Evolutionary conservation across 2,888 invertebrate species (phyloP), one percentile per base, ranked within the genome.

Genomic region (Protonemura montana): DNA sequence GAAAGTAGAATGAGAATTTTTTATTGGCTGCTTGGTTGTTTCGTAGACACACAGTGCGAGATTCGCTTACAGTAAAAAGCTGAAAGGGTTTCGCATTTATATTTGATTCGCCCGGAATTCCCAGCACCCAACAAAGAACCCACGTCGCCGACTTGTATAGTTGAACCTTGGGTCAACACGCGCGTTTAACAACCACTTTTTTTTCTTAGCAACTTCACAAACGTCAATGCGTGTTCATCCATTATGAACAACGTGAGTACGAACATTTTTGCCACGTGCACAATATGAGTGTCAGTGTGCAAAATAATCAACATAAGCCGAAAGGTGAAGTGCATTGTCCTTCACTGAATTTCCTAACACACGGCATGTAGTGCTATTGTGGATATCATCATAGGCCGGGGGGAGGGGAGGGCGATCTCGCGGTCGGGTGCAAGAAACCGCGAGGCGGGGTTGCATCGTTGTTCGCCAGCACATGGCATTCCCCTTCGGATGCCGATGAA

Each of bases 261-360:
- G 21, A 59, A 59, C 3, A 59, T 59, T 59, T 13, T 59, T 21
- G 59, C 59, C 59, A 21, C 21, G 59, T 7, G 59, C 21, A 59
- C 7, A 59, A 59, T 59, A 59, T 59, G 21, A 59, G 59, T 59
- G 59, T 16, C 59, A 21, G 7, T 35, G 35, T 35, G 35, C 35
- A 35, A 35, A 35, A 35, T 6, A 59, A 59, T 10, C 59, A 21
- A 59, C 59, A 21, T 21, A 35, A 35, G 35, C 35, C 10, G 3
- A 35, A 35, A 59, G 59, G 59, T 59, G 59, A 59, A 59, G 59
- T 16, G 59, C 59, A 59, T 59, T 59, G 59, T 59, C 59, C 59
- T 59, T 59, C 59, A 10, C 59, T 59, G 59, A 59, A 21, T 59
- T 35, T 59, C 13, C 16, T 21, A 13, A 7, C n/a, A n/a, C 59